Conservation (phyloP, 1,140 invertebrate genomes). For the Dufourea novaeangliae region DNA sequence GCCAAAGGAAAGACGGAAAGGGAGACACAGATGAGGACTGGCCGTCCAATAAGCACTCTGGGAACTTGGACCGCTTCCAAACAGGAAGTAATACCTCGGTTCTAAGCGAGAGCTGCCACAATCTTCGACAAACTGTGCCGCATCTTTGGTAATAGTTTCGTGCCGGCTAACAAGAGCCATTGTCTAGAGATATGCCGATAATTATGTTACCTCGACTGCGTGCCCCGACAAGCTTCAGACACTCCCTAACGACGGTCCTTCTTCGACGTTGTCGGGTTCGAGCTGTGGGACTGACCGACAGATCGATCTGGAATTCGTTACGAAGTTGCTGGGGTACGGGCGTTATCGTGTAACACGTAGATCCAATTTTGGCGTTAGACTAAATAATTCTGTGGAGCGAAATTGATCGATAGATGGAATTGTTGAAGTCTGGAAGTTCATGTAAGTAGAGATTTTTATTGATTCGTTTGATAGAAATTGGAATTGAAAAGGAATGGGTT, state of each 20-base stretch:
- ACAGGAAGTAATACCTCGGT: slow-evolving; percentile 76
- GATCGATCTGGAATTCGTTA: neutral
- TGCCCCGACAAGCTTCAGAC: slow-evolving; percentile 48
- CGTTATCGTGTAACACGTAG: too few species aligned
- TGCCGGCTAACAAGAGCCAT: slow-evolving; percentile 73
- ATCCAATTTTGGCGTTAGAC: too few species aligned
- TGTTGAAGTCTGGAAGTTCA: too few species aligned
- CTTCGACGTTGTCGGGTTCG: neutral
- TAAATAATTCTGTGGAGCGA: too few species aligned
- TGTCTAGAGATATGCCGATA: slow-evolving; percentile 74
- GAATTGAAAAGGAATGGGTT: too few species aligned
- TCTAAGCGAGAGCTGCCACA: slow-evolving; percentile 44
- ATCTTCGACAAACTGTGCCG: slow-evolving; percentile 62
- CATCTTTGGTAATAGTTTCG: slow-evolving; percentile 70
- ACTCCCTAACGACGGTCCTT: slow-evolving; percentile 42
- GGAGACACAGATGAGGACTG: slow-evolving; percentile 34
- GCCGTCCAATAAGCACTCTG: slow-evolving; percentile 71
- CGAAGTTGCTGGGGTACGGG: too few species aligned
- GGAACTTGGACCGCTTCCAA: slow-evolving; percentile 76
- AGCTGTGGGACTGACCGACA: slow-evolving; percentile 22
- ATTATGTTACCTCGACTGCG: slow-evolving; percentile 71
- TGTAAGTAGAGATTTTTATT: too few species aligned
- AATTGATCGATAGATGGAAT: too few species aligned
- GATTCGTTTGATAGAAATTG: too few species aligned
- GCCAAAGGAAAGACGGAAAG: too few species aligned